Evolutionary conservation across 2,113 vertebrate species (phyloP), one percentile per base, ranked within the genome.

Genomic region (Sylvilagus bachmani): DNA sequence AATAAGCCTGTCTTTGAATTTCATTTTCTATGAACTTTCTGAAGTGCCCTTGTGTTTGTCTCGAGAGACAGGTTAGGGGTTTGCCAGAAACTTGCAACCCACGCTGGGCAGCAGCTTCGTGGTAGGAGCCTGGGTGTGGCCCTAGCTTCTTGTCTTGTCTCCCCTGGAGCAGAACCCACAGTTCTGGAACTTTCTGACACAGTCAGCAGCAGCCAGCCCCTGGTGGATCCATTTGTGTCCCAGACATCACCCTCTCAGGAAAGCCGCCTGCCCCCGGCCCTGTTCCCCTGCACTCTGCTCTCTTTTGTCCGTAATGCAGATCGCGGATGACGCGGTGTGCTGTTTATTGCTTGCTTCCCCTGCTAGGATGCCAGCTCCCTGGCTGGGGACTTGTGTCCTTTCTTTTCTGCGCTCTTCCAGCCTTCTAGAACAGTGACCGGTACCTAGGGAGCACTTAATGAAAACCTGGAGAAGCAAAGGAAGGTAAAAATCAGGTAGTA

Each of bases 301-400:
- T 67, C 16, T 29, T 70, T 8, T 61, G 6, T 33, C 62, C 17
- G 0, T n/a, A 62, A 19, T 1, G 1, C 21, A 9, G 2, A 5
- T 19, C 66, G 22, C 13, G 69, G 58, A 61, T 58, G 44, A 55
- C 22, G 3, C 14, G 7, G 7, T 29, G 12, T 13, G 77, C 12
- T 53, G 16, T 33, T 44, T 73, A 10, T 29, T 75, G 9, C 85
- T 62, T 89, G 49, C 74, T 79, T 71, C 12, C 25, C 51, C 61
- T 80, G 67, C 36, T 58, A 87, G 55, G 73, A 61, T 58, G 44
- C 67, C 62, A 49, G 58, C 64, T 86, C 25, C 49, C 31, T n/a
- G 29, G n/a, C 69, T 51, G 38, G 69, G 84, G n/a, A 24, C 91
- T 85, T 71, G 44, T 73, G 8, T 31, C 83, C 24, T 84, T 13